Evolutionary conservation across 1,140 invertebrate species (phyloP), one percentile per base, ranked within the genome.

Genomic region (Drosophila kepulauana): DNA sequence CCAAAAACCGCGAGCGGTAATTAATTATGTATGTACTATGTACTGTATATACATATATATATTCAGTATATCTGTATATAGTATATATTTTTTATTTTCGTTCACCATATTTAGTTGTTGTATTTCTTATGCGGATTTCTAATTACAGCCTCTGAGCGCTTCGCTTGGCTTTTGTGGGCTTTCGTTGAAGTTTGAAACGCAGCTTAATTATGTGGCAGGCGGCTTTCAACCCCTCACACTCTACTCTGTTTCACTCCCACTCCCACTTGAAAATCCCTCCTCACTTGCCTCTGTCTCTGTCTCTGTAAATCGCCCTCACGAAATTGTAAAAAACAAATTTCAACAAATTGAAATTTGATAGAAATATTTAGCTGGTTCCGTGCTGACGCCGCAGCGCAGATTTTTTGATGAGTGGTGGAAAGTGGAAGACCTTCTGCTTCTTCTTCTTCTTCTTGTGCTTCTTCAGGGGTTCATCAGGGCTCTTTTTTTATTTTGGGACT

Each of bases 271-370:
- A 7, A 10, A 8, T 15, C 5, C 41, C 11, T 62, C 33, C 15
- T 20, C 20, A 25, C 3, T 25, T 25, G 20, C 20, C 35, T 13
- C 43, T 51, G 5, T 11, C 51, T 28, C 49, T 62, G 16, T 11
- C 13, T 16, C 59, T 28, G n/a, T 11, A n/a, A n/a, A 16, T 30
- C 35, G 25, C 48, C 30, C 56, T 57, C 15, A 20, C 13, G 25
- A 61, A 73, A 49, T 52, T 75, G 67, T 75, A 71, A 76, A 51
- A 41, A 35, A 52, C 57, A 76, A 87, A 77, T 69, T 78, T 88
- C 68, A 87, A 72, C 84, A 88, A 88, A 87, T 88, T 88, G 85
- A 88, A 88, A 88, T 88, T 84, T 88, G 84, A 89, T 88, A 88
- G 85, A 89, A 88, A 89, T 89, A 81, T 82, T 76, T 79, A 79